Evolutionary conservation across 2,888 invertebrate species (phyloP).

Genomic region (Dryococelus australis): DNA sequence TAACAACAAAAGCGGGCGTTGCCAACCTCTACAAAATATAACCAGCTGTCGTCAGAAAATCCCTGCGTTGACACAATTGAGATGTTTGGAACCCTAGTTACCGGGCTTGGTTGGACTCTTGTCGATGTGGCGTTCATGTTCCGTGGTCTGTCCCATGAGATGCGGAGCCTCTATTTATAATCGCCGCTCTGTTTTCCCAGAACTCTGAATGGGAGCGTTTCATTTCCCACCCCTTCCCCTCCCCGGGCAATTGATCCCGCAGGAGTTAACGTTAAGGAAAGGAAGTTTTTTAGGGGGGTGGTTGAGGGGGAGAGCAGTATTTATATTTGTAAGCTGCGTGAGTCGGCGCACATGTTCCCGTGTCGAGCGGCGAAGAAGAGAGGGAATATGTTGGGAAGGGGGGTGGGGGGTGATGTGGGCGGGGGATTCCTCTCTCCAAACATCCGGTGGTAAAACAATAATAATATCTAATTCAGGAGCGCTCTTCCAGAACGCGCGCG

Average conservation of each 20-base stretch:
- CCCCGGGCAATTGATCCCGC: not conserved
- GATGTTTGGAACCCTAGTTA: too few relatives aligned
- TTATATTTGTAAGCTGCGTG: conserved; percentile 43
- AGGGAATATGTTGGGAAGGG: conserved; percentile 4
- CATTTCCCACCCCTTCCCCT: conserved; percentile 38
- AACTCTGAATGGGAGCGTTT: conserved; percentile 44
- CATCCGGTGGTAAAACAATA: conserved; percentile 42
- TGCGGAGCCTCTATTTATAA: conserved; percentile 38
- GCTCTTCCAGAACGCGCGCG: conserved; percentile 16
- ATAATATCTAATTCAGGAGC: conserved; percentile 42
- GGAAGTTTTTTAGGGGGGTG: not conserved
- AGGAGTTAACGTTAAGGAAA: not conserved
- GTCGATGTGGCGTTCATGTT: not conserved
- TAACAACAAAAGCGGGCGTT: too few relatives aligned
- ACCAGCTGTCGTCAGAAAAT: too few relatives aligned
- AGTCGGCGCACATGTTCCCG: conserved; percentile 3
- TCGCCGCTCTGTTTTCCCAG: conserved; percentile 40
- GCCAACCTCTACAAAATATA: too few relatives aligned
- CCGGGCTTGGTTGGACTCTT: not conserved
- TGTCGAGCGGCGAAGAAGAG: not conserved
- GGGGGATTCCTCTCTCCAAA: conserved; percentile 43
- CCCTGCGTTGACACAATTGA: too few relatives aligned
- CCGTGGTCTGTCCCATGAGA: not conserved
- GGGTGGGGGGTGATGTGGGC: too few relatives aligned
- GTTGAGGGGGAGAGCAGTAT: conserved; percentile 39